Conservation (phyloP, 1,140 invertebrate species). For the Tetramorium parvispinum region DNA sequence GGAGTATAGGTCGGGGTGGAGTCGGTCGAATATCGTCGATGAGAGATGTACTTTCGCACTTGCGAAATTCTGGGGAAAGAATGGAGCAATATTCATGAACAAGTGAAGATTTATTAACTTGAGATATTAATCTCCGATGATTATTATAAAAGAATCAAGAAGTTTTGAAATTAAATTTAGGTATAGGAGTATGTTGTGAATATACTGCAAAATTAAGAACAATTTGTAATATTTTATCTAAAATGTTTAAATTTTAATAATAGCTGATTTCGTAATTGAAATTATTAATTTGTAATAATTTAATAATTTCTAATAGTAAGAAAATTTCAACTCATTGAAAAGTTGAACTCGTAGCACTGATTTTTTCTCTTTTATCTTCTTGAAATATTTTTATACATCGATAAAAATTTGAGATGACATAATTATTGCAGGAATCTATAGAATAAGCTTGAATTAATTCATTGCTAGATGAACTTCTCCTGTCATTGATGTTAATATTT, state of each 20-base stretch:
- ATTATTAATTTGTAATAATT: neutral
- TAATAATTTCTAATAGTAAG: no score
- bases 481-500: slow-evolving; percentile 38
- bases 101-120: neutral
- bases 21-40: slow-evolving; percentile 62
- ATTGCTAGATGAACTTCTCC: neutral
- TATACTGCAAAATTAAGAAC: neutral
- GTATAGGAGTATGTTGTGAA: neutral
- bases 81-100: neutral
- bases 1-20: slow-evolving; percentile 68
- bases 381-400: neutral
- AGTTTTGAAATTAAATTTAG: neutral
- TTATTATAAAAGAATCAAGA: neutral
- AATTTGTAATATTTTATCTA: neutral
- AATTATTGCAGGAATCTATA: neutral
- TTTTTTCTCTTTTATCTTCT: neutral
- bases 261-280: neutral
- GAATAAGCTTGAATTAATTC: neutral
- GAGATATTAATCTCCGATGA: neutral
- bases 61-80: slow-evolving; percentile 36
- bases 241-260: neutral
- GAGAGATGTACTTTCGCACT: slow-evolving; percentile 17
- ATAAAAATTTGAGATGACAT: neutral
- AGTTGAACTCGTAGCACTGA: neutral
- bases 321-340: neutral